phyloP scores from a whole-genome alignment of 2,888 invertebrate species.

The Sminthurinus aureus region DNA sequence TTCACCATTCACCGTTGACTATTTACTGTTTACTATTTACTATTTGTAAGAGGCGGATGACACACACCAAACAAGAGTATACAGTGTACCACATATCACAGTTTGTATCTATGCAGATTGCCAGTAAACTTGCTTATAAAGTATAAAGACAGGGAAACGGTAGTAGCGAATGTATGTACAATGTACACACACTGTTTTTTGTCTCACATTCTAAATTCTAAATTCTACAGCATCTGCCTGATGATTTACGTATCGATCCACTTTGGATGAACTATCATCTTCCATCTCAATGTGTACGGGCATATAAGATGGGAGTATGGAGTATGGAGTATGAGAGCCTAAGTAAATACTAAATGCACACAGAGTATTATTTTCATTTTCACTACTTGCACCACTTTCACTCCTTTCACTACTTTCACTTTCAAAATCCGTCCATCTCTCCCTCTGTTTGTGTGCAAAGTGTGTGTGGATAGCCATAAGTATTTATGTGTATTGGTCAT shows the following conservation, averaged over 20 bases:
- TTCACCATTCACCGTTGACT: no score
- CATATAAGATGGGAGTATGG: background rate
- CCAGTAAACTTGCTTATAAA: no score
- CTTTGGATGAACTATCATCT: background rate
- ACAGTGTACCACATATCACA: no score
- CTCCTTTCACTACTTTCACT: background rate
- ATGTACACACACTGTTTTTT: background rate
- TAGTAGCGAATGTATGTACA: background rate
- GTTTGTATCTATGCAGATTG: no score
- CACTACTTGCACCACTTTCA: background rate
- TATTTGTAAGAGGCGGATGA: no score
- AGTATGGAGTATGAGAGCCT: background rate
- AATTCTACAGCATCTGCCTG: conserved; percentile 8
- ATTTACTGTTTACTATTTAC: no score
- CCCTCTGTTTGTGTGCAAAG: background rate
- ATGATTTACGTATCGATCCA: conserved; percentile 14
- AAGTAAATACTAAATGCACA: background rate
- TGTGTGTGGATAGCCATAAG: background rate
- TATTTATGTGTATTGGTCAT: no score
- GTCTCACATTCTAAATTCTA: background rate
- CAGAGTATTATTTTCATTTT: background rate
- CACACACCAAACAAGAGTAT: no score
- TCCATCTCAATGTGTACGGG: background rate
- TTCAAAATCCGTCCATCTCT: background rate
- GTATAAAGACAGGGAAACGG: no score